Base-by-base conservation (phyloP, 2,113 vertebrate species). In the Tachycineta bicolor region DNA sequence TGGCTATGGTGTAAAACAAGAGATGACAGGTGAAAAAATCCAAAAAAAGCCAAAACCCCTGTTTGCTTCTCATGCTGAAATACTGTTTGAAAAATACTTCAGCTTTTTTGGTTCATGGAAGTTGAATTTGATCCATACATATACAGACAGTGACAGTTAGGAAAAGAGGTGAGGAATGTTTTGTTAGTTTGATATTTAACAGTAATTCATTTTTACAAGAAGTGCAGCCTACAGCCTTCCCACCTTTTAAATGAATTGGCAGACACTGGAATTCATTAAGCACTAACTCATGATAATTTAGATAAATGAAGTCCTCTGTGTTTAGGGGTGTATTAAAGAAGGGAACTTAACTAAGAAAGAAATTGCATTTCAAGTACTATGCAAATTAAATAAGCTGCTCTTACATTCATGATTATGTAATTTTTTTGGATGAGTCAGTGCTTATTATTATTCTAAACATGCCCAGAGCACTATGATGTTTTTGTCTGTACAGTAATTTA, bases 331-430 rank as follows among this genome's bases (percentile, higher is more conserved):
- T 44, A 83, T 31, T 67, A 91, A 93, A 80, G 41, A 92, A 8
- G 59, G 59, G 56, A 78, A 93, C 41, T 71, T 46, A 87, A 94
- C 65, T 68, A 59, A 82, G 63, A 89, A 41, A 81, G 44, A 44
- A 81, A 88, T 10, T 5, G 28, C 43, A 92, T 93, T 69, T 96
- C 52, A 83, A 90, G 44, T 56, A 52, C 41, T 69, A 80, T 25
- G 82, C 39, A 86, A 92, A 95, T 5, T 41, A 59, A 75, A 91
- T 64, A 92, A 94, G 63, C 69, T 92, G 64, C 21, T 91, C 75
- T 60, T 56, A 55, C 28, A 20, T 52, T 89, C 17, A 5, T 28
- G 49, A 80, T 92, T 55, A 67, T 63, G 55, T 83, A 58, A 88
- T 74, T 31, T 76, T n/a, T 53, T 41, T 28, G 59, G 81, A 87